A percentile compares a stretch with the other conserved stretches of the same genome.
phyloP scores from a whole-genome alignment of 2,888 invertebrate species.

The Acrocera orbiculus region DNA sequence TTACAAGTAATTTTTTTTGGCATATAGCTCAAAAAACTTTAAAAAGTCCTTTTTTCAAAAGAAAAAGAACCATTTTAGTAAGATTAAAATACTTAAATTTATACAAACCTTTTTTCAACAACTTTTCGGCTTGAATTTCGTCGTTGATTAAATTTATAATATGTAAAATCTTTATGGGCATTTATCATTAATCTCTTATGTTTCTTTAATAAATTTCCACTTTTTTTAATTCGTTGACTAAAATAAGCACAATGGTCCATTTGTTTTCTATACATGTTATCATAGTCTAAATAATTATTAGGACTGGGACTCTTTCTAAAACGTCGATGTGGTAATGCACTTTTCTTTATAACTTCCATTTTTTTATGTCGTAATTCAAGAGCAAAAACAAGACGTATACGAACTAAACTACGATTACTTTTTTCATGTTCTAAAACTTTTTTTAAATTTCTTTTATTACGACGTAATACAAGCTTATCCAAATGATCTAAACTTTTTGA shows the following conservation, averaged over 20 bases:
- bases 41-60: too few relatives aligned
- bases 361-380: constrained; percentile 38
- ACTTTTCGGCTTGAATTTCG: too few relatives aligned
- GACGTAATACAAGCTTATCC: constrained; percentile 24
- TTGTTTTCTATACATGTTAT: constrained; percentile 4
- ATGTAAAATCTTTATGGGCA: too few relatives aligned
- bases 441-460: constrained; percentile 28
- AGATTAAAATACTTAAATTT: too few relatives aligned
- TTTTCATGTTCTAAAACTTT: constrained; percentile 12
- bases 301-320: constrained; percentile 13
- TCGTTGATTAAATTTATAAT: too few relatives aligned
- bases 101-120: too few relatives aligned
- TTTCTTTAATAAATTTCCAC: neutral
- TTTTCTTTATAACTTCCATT: constrained; percentile 24
- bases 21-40: too few relatives aligned
- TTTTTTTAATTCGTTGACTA: constrained; percentile 15
- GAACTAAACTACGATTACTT: constrained; percentile 33
- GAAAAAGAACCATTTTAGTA: too few relatives aligned
- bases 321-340: constrained; percentile 21
- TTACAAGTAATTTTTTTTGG: too few relatives aligned
- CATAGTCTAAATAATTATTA: constrained; percentile 6
- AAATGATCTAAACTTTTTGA: constrained; percentile 19
- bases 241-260: constrained; percentile 25
- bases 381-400: constrained; percentile 48
- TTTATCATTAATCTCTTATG: too few relatives aligned